These are phyloP conservation scores for Diadophis punctatus DNA, from an alignment of 2,113 vertebrate genomes.

Conservation along the genomic window DNA sequence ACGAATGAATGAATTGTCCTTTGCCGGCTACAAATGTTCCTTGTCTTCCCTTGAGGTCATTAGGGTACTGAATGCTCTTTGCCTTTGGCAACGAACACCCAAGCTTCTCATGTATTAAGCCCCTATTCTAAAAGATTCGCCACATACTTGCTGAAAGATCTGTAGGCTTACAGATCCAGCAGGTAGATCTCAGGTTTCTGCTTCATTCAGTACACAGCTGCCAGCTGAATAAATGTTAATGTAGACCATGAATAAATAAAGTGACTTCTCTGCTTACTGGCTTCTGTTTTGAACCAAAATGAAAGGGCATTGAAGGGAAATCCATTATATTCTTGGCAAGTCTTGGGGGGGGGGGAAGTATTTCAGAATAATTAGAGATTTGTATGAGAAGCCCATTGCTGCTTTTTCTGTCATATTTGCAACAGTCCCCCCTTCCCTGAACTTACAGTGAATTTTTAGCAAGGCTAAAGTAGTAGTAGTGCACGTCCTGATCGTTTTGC, in stretches of 20 bases:
- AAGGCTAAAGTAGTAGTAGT: fast-evolving
- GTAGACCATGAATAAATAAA: slow-evolving; percentile 64
- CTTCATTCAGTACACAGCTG: slow-evolving; percentile 29
- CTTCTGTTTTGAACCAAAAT: slow-evolving; percentile 10
- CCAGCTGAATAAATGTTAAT: slow-evolving; percentile 62
- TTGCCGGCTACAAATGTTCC: neutral
- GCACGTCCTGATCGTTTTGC: fast-evolving
- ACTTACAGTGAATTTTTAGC: neutral
- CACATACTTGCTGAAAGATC: neutral
- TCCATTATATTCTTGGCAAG: slow-evolving; percentile 5
- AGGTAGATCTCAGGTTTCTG: slow-evolving; percentile 52
- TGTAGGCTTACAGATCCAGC: neutral
- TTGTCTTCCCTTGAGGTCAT: neutral
- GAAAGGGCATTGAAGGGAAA: slow-evolving; percentile 13
- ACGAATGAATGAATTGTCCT: slow-evolving; percentile 7
- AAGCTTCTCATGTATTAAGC: neutral
- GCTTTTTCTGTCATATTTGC: neutral
- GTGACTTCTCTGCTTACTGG: slow-evolving; percentile 56
- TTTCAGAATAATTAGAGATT: slow-evolving; percentile 5
- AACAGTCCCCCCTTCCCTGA: neutral
- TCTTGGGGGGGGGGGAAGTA: neutral
- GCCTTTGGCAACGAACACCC: neutral
- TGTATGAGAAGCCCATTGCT: neutral
- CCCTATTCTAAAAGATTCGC: slow-evolving; percentile 44
- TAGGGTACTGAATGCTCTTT: neutral